Conservation (phyloP, 2,888 invertebrate species). For the Tethea ocularis region DNA sequence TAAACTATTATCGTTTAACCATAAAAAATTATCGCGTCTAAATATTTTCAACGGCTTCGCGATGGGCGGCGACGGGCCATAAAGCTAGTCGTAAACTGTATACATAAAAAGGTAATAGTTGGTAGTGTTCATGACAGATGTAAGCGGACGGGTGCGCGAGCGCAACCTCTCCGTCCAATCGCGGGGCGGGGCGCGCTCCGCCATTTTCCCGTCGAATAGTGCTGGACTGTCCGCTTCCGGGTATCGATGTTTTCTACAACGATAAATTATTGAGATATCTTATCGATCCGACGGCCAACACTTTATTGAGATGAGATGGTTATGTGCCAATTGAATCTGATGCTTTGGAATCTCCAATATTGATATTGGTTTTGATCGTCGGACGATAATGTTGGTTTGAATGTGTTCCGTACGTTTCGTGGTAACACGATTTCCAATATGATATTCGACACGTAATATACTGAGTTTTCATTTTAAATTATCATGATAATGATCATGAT, state of each 20-base stretch:
- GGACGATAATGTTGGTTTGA: not conserved
- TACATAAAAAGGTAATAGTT: constrained; percentile 59
- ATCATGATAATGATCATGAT: not conserved
- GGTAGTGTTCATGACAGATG: constrained; percentile 50
- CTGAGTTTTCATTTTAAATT: not conserved
- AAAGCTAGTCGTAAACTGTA: constrained; percentile 46
- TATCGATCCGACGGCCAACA: constrained; percentile 37
- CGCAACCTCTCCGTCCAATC: constrained; percentile 44
- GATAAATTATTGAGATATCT: constrained; percentile 43
- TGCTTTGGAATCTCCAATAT: constrained; percentile 1
- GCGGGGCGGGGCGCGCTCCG: constrained; percentile 33
- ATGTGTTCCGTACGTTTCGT: not conserved
- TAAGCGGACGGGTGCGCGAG: constrained; percentile 41
- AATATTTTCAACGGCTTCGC: constrained; percentile 67
- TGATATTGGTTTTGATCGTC: constrained; percentile 4
- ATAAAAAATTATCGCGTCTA: constrained; percentile 73
- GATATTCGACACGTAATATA: constrained; percentile 3
- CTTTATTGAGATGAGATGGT: constrained; percentile 32
- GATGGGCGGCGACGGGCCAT: constrained; percentile 49
- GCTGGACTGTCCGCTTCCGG: not conserved
- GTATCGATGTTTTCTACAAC: constrained; percentile 29
- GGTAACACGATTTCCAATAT: constrained; percentile 2
- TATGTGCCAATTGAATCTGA: not conserved
- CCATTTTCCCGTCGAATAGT: constrained; percentile 49
- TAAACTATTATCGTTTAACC: constrained; percentile 68